Percentiles rank a stretch among this genome's conserved stretches.
These are phyloP conservation scores for Myodes glareolus DNA, from an alignment of 2,113 vertebrate genomes.

Conservation along the genomic window DNA sequence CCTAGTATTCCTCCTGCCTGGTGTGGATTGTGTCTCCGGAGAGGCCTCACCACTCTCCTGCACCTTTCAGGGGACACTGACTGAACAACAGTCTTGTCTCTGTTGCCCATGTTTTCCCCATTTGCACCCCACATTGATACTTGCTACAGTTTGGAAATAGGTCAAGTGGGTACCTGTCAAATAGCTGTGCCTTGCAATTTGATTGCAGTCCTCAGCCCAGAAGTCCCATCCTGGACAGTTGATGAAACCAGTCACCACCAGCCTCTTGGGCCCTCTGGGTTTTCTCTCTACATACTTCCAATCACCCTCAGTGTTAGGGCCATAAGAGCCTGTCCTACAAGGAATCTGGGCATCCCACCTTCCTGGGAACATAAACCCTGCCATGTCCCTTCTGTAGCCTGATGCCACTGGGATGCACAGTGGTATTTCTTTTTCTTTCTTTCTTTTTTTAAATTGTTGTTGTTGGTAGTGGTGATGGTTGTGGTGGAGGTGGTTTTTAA, in stretches of 20 bases:
- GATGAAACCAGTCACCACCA: not conserved
- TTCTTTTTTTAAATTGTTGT: not conserved
- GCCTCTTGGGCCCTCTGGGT: not conserved
- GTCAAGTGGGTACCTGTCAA: not conserved
- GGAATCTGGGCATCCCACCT: not conserved
- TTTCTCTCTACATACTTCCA: not conserved
- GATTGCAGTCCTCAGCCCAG: not conserved
- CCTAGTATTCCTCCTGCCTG: not conserved
- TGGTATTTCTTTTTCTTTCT: not conserved
- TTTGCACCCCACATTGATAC: not conserved
- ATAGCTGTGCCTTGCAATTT: not conserved
- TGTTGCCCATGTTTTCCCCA: not conserved
- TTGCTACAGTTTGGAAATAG: not conserved
- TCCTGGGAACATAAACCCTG: not conserved
- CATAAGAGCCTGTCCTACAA: not conserved
- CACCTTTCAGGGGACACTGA: not conserved
- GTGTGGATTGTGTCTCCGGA: no score
- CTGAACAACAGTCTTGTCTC: not conserved
- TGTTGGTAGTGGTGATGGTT: not conserved
- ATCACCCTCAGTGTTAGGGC: not conserved
- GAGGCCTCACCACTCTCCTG: not conserved
- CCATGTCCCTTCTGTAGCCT: not conserved
- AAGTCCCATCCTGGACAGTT: no score
- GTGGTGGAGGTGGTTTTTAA: not conserved
- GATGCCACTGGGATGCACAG: not conserved